Evolutionary conservation across 2,888 invertebrate genomes (phyloP).

Genomic region (Oligia latruncula): DNA sequence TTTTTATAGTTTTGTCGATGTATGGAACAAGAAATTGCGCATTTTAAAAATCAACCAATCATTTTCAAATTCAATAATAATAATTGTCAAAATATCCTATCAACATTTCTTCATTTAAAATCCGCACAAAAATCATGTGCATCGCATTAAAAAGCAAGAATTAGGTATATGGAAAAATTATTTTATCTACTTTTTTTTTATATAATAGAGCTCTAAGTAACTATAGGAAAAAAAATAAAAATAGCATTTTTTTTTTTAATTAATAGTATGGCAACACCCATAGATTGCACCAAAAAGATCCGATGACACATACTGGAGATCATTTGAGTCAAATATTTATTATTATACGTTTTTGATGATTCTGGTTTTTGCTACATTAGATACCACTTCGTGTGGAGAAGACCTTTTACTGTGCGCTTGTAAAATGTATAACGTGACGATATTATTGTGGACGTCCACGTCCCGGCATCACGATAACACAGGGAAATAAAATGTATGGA

Average conservation of each 20-base stretch:
- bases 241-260: slow-evolving; percentile 54
- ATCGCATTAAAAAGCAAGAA: slow-evolving; percentile 37
- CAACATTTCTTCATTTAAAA: slow-evolving; percentile 7
- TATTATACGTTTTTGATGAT: slow-evolving; percentile 22
- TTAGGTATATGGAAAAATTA: slow-evolving; percentile 43
- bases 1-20: background rate
- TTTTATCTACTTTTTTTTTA: slow-evolving; percentile 25
- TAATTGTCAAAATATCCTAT: slow-evolving; percentile 35
- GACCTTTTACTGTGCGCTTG: background rate
- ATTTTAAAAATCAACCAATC: slow-evolving; percentile 30
- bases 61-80: slow-evolving; percentile 14
- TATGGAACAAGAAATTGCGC: slow-evolving; percentile 16
- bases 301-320: slow-evolving; percentile 69
- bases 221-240: slow-evolving; percentile 60
- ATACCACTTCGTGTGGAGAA: background rate
- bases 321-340: slow-evolving; percentile 60
- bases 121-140: slow-evolving; percentile 22
- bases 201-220: slow-evolving; percentile 52
- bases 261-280: slow-evolving; percentile 68
- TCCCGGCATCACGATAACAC: background rate
- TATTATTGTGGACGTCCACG: background rate
- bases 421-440: background rate
- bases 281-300: slow-evolving; percentile 70
- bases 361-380: background rate
- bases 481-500: background rate